phyloP scores from a whole-genome alignment of 2,888 invertebrate species.

The Caenorhabditis angaria region DNA sequence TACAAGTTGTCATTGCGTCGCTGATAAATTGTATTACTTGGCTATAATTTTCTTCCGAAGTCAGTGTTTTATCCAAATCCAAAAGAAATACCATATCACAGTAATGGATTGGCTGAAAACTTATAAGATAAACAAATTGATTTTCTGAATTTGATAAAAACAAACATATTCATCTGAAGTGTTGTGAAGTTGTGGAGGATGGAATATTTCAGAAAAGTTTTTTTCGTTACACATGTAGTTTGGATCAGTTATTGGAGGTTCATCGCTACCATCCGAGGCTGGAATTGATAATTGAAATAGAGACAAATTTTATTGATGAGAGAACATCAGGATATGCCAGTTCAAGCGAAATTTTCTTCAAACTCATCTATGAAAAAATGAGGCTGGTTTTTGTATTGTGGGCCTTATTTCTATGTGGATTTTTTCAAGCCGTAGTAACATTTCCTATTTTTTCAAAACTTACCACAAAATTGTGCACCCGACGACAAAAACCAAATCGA shows the following conservation, averaged over 20 bases:
- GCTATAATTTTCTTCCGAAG: slow-evolving; percentile 40
- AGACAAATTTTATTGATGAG: neutral
- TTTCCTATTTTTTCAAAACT: slow-evolving; percentile 4
- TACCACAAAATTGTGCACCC: slow-evolving; percentile 29
- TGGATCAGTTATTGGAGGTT: slow-evolving; percentile 23
- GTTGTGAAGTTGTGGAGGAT: slow-evolving; percentile 15
- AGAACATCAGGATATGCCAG: too few relatives aligned
- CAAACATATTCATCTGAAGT: slow-evolving; percentile 10
- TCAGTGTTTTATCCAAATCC: slow-evolving; percentile 46
- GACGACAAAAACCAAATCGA: neutral
- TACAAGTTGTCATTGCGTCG: slow-evolving; percentile 40
- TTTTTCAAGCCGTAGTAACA: too few relatives aligned
- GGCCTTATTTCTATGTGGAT: too few relatives aligned
- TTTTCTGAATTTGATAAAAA: slow-evolving; percentile 1
- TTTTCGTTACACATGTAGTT: slow-evolving; percentile 24
- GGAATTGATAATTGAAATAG: slow-evolving; percentile 6
- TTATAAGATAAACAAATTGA: neutral
- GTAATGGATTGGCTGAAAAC: slow-evolving; percentile 26
- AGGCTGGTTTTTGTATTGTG: too few relatives aligned
- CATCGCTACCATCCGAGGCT: slow-evolving; percentile 38
- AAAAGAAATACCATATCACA: slow-evolving; percentile 51
- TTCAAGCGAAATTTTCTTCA: too few relatives aligned
- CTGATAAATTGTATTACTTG: slow-evolving; percentile 43
- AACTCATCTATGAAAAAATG: too few relatives aligned
- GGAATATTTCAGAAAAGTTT: slow-evolving; percentile 15